Base-by-base conservation (phyloP, 2,888 invertebrate genomes). In the Anaspis maculata region DNA sequence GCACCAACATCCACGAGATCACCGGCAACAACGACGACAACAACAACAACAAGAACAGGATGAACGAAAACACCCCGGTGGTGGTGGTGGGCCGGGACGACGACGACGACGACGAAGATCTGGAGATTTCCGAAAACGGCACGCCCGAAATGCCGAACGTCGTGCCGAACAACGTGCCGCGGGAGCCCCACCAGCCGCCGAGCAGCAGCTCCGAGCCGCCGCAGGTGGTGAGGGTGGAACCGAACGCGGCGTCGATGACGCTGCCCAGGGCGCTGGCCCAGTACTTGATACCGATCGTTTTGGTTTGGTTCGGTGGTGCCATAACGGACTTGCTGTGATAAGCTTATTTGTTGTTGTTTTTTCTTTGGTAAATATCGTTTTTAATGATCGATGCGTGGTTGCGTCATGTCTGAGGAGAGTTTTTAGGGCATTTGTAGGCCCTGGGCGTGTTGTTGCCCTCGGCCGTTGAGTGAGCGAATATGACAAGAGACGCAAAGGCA, bases 261-360 rank as follows among this genome's bases (percentile, higher is more conserved):
- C 61, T 82, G 3, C 71, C 73, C 7, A 70, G 71, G 42, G 83
- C 82, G 14, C 65, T 88, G 28, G 69, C 82, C 51, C 75, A 82
- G 27, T 87, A 86, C 66, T 73, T 88, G 41, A 67, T 88, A 59
- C 87, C 88, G 3, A 79, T 88, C 24, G 82, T 83, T 48, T 77
- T 88, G 64, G 82, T 84, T 57, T 88, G 87, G 87, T 83, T 88
- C 66, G 86, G 85, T 37, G 79, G 83, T 44, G 79, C 84, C 53
- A 76, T 87, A 62, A 78, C 80, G 55, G 85, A 87, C 64, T 74
- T 85, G 69, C 82, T 86, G 75, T 86, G 83, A 82, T 77, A 71
- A 57, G 48, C 40, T 45, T 46, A 44, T 35, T 41, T 42, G 45
- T n/a, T n/a, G n/a, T n/a, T n/a, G n/a, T n/a, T n/a, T n/a, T n/a